Conservation (phyloP, 2,113 vertebrate genomes). For the Sinosuthora webbiana region DNA sequence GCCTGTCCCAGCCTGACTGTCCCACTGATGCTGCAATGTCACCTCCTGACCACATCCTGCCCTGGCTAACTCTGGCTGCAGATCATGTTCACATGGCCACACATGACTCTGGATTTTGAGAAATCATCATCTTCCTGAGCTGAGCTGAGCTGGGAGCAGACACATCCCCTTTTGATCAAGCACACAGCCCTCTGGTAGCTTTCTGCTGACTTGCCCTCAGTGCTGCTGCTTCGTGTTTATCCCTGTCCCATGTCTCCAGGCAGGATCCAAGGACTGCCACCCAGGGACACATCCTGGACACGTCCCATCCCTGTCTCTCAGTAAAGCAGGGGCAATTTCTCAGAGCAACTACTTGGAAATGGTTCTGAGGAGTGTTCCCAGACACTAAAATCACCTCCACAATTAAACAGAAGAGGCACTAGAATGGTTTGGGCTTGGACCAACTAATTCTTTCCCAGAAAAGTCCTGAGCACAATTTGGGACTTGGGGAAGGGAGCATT, state of each 20-base stretch:
- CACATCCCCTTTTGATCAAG: not conserved
- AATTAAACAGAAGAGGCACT: not conserved
- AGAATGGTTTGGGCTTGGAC: constrained; percentile 20
- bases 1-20: not conserved
- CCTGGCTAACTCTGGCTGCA: not conserved
- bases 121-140: not conserved
- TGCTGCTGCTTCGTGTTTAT: not conserved
- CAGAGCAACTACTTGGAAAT: not conserved
- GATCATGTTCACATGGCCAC: not conserved
- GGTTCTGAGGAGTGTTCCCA: not conserved
- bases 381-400: not conserved
- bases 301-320: not conserved
- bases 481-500: not conserved
- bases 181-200: not conserved
- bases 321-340: not conserved
- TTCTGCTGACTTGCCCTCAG: not conserved
- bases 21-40: rapidly evolving
- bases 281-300: not conserved
- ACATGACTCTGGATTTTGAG: not conserved
- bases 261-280: not conserved
- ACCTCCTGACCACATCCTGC: not conserved
- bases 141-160: constrained; percentile 4
- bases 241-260: rapidly evolving
- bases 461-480: not conserved
- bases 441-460: constrained; percentile 49